Conservation (phyloP, 2,797 vertebrate genomes). For the Sebastes jordani region DNA sequence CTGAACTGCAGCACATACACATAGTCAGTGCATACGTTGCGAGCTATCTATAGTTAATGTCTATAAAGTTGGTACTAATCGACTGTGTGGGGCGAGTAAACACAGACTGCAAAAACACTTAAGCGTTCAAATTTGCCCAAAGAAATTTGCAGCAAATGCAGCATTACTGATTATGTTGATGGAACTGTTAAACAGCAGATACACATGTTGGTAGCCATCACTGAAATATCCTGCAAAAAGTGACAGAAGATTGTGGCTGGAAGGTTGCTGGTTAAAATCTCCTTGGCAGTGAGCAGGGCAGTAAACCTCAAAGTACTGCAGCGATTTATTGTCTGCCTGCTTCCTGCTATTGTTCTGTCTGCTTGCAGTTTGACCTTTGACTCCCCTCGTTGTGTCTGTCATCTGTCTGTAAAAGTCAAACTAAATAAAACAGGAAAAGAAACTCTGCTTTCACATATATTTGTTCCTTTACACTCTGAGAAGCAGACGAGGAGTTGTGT, state of each 20-base stretch:
- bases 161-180: not conserved
- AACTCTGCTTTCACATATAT: constrained; percentile 24
- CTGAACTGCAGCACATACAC: not conserved
- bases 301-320: not conserved
- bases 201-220: not conserved
- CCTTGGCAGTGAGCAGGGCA: constrained; percentile 17
- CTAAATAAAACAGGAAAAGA: constrained; percentile 50
- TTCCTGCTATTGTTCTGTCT: constrained; percentile 69
- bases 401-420: constrained; percentile 6
- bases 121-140: not conserved
- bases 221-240: not conserved
- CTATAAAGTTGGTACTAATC: not conserved
- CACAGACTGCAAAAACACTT: not conserved
- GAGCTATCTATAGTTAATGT: not conserved
- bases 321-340: not conserved
- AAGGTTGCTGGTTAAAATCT: not conserved
- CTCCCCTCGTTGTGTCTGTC: constrained; percentile 6
- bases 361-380: constrained; percentile 42
- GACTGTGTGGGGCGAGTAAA: not conserved
- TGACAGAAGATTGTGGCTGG: not conserved
- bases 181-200: not conserved
- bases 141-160: not conserved
- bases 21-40: not conserved
- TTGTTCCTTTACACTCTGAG: constrained; percentile 10
- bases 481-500: constrained; percentile 11